Conservation (phyloP, 2,113 vertebrate species). For the Trichechus manatus region DNA sequence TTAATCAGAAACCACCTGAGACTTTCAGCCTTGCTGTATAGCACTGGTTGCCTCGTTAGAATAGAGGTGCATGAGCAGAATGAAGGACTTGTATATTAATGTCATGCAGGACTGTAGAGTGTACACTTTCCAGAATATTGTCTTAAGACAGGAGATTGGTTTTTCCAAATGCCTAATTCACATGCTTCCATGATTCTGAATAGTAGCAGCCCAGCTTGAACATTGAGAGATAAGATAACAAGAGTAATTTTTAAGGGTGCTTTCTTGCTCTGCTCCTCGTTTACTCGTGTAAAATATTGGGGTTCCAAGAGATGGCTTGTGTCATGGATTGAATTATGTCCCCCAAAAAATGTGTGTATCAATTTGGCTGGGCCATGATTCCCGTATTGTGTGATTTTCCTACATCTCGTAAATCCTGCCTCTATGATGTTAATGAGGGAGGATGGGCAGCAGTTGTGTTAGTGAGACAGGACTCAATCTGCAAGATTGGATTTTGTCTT, state of each 20-base stretch:
- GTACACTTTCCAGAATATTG: slow-evolving; percentile 68
- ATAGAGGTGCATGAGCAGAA: background rate
- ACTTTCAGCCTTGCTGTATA: slow-evolving; percentile 66
- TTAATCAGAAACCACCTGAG: slow-evolving; percentile 58
- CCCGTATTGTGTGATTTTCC: no score
- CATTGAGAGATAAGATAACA: background rate
- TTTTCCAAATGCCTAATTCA: slow-evolving; percentile 53
- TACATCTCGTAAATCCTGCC: no score
- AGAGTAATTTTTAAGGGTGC: background rate
- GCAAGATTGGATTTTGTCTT: no score
- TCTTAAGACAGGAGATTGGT: slow-evolving; percentile 66
- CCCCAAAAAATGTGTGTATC: no score
- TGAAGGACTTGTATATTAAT: slow-evolving; percentile 64
- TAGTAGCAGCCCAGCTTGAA: background rate
- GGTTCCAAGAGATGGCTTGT: background rate
- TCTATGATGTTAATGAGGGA: no score
- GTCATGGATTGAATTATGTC: no score
- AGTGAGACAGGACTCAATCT: no score
- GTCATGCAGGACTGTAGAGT: background rate
- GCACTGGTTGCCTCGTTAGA: background rate
- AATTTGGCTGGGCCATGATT: no score
- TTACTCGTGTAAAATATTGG: background rate
- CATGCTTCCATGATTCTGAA: slow-evolving; percentile 55
- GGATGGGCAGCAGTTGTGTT: no score
- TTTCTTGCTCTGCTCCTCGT: background rate